Conservation (phyloP, 2,888 invertebrate genomes). For the Nasonovia ribisnigri region DNA sequence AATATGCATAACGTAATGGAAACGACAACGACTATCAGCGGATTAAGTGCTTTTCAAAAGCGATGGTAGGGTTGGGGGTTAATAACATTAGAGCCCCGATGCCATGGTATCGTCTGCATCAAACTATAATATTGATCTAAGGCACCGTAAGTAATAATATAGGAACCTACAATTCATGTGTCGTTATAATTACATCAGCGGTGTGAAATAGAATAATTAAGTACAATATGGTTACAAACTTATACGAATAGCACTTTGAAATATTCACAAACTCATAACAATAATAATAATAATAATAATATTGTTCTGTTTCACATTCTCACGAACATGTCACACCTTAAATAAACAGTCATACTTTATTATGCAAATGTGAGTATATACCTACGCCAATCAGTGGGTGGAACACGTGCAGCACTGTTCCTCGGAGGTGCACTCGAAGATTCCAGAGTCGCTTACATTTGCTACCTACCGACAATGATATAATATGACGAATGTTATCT, state of each 20-base stretch:
- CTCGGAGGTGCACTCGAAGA: not conserved
- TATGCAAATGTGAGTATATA: not conserved
- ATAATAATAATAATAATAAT: not conserved
- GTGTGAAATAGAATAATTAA: not conserved
- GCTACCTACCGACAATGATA: not conserved
- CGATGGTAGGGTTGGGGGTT: not conserved
- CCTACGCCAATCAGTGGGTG: not conserved
- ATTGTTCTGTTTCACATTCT: not conserved
- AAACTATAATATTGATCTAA: not conserved
- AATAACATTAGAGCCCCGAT: not conserved
- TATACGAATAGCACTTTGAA: not conserved
- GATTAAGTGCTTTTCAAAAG: not conserved
- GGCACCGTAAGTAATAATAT: not conserved
- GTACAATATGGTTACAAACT: not conserved
- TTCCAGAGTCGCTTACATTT: not conserved
- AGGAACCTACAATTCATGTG: not conserved
- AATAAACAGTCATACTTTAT: not conserved
- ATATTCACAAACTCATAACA: not conserved
- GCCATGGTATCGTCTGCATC: not conserved
- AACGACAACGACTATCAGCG: not conserved
- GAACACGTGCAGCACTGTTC: not conserved
- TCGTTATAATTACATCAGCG: not conserved
- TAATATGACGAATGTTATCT: not conserved
- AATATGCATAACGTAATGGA: not conserved
- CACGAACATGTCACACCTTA: not conserved